Conservation (phyloP, 2,113 vertebrate genomes). For the Nestor notabilis region DNA sequence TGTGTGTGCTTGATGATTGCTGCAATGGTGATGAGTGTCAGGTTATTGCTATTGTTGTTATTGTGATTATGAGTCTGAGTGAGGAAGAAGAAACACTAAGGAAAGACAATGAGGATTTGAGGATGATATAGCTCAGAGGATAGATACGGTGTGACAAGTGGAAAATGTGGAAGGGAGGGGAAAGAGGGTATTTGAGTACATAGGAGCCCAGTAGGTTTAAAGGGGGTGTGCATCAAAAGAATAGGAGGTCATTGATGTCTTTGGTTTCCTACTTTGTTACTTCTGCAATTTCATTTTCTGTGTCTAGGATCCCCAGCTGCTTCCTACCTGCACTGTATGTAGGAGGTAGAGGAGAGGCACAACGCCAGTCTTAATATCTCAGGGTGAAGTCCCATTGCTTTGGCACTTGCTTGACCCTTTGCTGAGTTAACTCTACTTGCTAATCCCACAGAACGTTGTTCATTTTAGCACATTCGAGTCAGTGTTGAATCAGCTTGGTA, state of each 20-base stretch:
- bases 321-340: neutral
- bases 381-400: neutral
- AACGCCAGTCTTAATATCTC: neutral
- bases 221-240: neutral
- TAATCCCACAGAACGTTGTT: constrained; percentile 2
- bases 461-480: neutral
- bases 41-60: neutral
- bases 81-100: neutral
- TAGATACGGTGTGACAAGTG: neutral
- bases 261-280: rapidly evolving
- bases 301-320: neutral
- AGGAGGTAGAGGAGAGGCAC: neutral
- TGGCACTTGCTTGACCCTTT: neutral
- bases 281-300: neutral
- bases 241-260: neutral
- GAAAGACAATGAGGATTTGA: neutral
- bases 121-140: neutral
- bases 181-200: neutral
- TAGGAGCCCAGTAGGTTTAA: neutral
- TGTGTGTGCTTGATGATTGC: neutral
- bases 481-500: neutral
- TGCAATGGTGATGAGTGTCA: neutral
- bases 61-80: neutral
- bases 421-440: neutral
- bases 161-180: neutral